Evolutionary conservation across 2,797 vertebrate genomes (phyloP).

Genomic region (Thunnus albacares): DNA sequence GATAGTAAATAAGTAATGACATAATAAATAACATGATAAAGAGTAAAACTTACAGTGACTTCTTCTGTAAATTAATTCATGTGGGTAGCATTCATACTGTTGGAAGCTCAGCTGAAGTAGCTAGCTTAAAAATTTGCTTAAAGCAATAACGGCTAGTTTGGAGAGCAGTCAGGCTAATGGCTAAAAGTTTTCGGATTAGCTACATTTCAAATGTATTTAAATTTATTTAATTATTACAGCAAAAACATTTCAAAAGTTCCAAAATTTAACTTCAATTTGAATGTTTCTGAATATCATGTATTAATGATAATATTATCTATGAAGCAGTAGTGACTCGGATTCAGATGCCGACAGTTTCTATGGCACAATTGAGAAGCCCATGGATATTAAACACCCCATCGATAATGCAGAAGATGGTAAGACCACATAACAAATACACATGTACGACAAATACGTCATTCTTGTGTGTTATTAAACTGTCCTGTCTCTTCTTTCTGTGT

Average conservation of each 20-base stretch:
- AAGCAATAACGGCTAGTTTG: background rate
- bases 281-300: background rate
- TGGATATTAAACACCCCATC: slow-evolving; percentile 89
- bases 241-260: too few species aligned
- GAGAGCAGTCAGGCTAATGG: too few species aligned
- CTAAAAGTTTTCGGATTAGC: too few species aligned
- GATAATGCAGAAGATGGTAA: slow-evolving; percentile 87
- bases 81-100: background rate
- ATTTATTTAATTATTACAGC: too few species aligned
- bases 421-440: background rate
- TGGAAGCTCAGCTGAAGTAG: background rate
- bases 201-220: too few species aligned
- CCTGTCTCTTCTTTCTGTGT: slow-evolving; percentile 2
- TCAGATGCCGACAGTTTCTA: slow-evolving; percentile 95
- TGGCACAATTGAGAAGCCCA: slow-evolving; percentile 90
- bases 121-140: background rate
- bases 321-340: slow-evolving; percentile 88
- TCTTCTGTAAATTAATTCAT: background rate
- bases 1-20: background rate
- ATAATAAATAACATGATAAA: background rate
- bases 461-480: background rate
- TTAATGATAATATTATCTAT: slow-evolving; percentile 21
- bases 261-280: too few species aligned
- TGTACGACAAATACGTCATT: too few species aligned
- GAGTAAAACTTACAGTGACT: too few species aligned